Evolutionary conservation across 2,113 vertebrate genomes (phyloP).

Genomic region (Pteruthius melanotis): DNA sequence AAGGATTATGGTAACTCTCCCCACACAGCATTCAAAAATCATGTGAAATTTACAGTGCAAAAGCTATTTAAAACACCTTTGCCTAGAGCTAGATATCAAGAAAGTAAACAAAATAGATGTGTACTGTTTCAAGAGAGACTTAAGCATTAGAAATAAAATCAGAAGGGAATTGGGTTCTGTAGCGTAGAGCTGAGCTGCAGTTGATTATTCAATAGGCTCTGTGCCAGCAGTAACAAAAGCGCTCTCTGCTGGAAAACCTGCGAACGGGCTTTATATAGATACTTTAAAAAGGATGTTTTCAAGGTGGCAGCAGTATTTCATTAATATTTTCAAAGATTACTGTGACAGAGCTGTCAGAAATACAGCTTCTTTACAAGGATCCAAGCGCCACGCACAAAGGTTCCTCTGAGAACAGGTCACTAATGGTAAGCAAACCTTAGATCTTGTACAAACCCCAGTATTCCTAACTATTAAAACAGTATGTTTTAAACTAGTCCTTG

Average conservation of each 20-base stretch:
- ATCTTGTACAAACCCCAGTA: not conserved
- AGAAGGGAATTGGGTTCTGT: not conserved
- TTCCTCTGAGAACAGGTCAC: not conserved
- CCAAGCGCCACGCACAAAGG: not conserved
- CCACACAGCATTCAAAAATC: not conserved
- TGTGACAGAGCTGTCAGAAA: not conserved
- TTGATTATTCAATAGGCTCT: not conserved
- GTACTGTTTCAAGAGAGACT: not conserved
- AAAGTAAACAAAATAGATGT: not conserved
- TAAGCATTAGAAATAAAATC: not conserved
- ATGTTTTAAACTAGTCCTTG: not conserved
- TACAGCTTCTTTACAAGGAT: not conserved
- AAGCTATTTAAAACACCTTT: not conserved
- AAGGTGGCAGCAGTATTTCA: not conserved
- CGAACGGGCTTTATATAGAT: accelerated
- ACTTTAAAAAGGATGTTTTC: not conserved
- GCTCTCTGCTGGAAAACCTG: not conserved
- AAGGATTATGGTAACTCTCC: not conserved
- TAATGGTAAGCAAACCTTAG: not conserved
- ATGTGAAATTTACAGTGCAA: not conserved
- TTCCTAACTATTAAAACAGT: not conserved
- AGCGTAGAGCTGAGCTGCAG: not conserved
- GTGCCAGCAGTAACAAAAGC: not conserved
- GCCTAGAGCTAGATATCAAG: not conserved
- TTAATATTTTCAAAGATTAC: not conserved